Percentiles rank a stretch among this genome's conserved stretches.
phyloP scores from a whole-genome alignment of 64 coral and sea anemone genomes.

The Hydrozoanthus tunicans region DNA sequence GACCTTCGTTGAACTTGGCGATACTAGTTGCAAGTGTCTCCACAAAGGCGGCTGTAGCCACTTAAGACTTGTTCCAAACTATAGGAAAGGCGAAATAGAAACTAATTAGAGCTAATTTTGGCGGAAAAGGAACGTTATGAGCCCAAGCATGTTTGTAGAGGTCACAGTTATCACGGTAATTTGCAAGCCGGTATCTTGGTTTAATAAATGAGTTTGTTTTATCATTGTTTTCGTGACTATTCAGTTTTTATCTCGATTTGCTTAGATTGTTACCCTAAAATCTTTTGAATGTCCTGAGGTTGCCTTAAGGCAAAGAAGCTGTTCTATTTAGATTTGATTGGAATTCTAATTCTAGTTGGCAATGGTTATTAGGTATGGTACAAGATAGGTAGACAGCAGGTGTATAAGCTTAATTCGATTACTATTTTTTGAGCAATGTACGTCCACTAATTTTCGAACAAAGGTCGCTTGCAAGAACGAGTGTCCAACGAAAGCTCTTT shows the following conservation, averaged over 20 bases:
- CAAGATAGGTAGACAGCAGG: no score
- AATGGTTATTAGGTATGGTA: no score
- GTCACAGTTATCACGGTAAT: background rate
- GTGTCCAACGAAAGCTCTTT: no score
- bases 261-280: background rate
- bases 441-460: no score
- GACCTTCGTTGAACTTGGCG: slow-evolving; percentile 36
- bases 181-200: slow-evolving; percentile 2
- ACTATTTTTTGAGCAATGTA: no score
- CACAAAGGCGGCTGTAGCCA: background rate
- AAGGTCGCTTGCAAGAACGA: no score
- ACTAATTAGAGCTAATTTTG: slow-evolving; percentile 41
- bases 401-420: no score
- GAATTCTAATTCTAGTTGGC: no score
- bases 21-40: background rate
- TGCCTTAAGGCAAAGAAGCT: background rate
- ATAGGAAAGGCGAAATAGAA: background rate
- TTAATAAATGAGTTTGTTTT: slow-evolving; percentile 35
- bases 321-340: no score
- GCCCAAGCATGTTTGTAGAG: background rate
- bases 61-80: slow-evolving; percentile 13
- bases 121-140: slow-evolving; percentile 35
- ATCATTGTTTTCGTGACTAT: background rate
- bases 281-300: background rate
- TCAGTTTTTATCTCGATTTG: background rate